These are phyloP conservation scores for Scrobipalpa atriplicella DNA, from an alignment of 2,888 invertebrate genomes.

Conservation along the genomic window DNA sequence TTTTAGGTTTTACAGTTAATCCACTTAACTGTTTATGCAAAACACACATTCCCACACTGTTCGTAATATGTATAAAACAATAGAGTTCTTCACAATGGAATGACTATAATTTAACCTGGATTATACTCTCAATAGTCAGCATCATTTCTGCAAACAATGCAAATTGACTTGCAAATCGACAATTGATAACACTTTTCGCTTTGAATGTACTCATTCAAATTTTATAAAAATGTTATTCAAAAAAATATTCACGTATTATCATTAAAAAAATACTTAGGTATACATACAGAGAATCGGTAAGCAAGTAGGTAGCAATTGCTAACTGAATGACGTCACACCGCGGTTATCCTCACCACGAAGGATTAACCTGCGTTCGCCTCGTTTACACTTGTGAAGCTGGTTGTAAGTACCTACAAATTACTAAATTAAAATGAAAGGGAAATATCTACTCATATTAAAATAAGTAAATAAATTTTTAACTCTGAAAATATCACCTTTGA, in stretches of 20 bases:
- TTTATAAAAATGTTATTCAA: background rate
- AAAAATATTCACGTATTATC: background rate
- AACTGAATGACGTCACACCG: constrained; percentile 36
- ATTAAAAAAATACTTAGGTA: too few species aligned
- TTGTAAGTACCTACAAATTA: background rate
- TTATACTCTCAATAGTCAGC: background rate
- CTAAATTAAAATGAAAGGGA: too few species aligned
- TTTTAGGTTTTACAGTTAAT: constrained; percentile 1
- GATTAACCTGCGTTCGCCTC: constrained; percentile 10
- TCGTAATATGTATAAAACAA: background rate
- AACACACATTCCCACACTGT: background rate
- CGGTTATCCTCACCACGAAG: constrained; percentile 32
- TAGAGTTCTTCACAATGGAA: constrained; percentile 5
- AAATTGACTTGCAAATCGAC: background rate
- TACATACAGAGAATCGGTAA: too few species aligned
- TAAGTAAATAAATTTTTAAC: too few species aligned
- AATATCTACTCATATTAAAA: too few species aligned
- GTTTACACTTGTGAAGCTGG: background rate
- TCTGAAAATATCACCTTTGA: too few species aligned
- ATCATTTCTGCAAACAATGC: background rate
- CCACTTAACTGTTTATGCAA: constrained; percentile 3
- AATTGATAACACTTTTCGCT: background rate
- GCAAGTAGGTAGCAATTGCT: too few species aligned
- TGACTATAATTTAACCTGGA: constrained; percentile 7
- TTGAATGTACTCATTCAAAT: background rate